Evolutionary conservation across 2,113 vertebrate species (phyloP), one percentile per base, ranked within the genome.

Genomic region (Phyllostomus discolor): DNA sequence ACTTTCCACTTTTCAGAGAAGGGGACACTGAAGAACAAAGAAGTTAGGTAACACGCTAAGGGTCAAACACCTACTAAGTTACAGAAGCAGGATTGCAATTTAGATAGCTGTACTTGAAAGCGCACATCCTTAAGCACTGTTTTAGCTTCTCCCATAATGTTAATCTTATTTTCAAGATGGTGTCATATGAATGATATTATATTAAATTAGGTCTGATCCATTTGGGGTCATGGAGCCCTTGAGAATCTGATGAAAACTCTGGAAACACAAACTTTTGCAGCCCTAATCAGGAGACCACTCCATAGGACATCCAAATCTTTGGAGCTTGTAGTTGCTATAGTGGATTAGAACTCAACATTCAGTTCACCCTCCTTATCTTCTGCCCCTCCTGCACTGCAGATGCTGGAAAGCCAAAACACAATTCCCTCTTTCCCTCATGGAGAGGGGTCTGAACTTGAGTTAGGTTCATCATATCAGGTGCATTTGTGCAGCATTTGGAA

Each of bases 1-100:
- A 38, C 90, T 95, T 20, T 89, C 48, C 35, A 73, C 24, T 50
- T 91, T 81, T 91, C 91, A 96, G 26, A 84, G 62, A 90, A 90
- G 33, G 41, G 22, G 41, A 73, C 69, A 80, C 57, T 46, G 80
- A 93, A 35, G 67, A 38, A 75, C 67, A 72, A 54, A 88, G 50
- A 52, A 31, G 69, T 86, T 31, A 83, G 38, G 17, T 89, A 87
- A 79, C 28, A 20, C 26, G 14, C 26, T 54, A 22, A 76, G 82
- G 7, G 26, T 80, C 20, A 52, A 41, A 59, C 9, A 26, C 48
- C 26, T 73, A 19, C 46, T 67, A 62, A 83, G 41, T 41, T 22
- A 54, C 16, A 48, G 43, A 70, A 59, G 15, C 57, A 85, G 59
- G 84, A 64, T 52, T 41, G 26, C 26, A 85, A 41, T 10, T 64